Evolutionary conservation across 2,797 vertebrate genomes (phyloP).

Genomic region (Peromyscus eremicus): DNA sequence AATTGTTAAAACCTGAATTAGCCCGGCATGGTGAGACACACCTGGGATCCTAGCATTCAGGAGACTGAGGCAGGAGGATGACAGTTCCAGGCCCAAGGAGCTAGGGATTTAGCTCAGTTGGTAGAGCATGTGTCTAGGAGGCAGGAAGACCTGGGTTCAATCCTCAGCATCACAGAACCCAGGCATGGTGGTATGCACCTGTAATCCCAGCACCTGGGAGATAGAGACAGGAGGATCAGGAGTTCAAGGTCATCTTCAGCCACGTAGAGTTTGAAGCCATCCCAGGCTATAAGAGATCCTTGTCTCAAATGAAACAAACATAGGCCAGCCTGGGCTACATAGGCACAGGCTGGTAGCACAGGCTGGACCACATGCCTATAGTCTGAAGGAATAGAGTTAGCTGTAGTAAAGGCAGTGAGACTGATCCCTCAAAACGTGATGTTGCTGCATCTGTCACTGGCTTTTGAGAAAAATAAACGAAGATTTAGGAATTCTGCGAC

Average conservation of each 20-base stretch:
- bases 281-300: background rate
- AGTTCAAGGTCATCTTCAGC: background rate
- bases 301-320: background rate
- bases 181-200: background rate
- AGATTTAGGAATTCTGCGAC: background rate
- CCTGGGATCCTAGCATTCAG: background rate
- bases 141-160: background rate
- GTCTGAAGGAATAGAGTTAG: background rate
- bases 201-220: background rate
- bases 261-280: background rate
- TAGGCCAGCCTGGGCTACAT: background rate
- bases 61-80: background rate
- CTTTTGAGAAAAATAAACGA: background rate
- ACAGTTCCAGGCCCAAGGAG: background rate
- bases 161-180: background rate
- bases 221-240: background rate
- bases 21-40: background rate
- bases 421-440: accelerated
- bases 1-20: background rate
- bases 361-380: accelerated
- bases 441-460: background rate
- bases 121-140: background rate
- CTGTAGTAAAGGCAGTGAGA: accelerated
- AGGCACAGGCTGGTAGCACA: background rate
- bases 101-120: background rate